These are phyloP conservation scores for Apotomis capreana DNA, from an alignment of 2,888 invertebrate genomes.

Conservation along the genomic window DNA sequence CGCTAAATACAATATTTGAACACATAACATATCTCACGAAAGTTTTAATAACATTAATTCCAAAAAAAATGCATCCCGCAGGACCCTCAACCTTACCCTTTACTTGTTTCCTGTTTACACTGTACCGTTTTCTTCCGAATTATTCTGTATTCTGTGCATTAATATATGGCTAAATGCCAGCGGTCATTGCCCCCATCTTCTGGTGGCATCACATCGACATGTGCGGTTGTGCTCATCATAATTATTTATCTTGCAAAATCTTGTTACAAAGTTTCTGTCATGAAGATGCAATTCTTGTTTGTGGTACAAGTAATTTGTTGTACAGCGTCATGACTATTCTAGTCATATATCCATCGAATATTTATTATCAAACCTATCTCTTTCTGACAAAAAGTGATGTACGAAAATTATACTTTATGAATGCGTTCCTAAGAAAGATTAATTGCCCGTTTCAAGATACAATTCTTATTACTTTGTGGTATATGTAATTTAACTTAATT, in stretches of 20 bases:
- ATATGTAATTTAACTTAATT: too few relatives aligned
- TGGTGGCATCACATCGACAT: slow-evolving; percentile 19
- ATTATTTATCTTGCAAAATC: slow-evolving; percentile 28
- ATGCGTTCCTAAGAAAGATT: too few relatives aligned
- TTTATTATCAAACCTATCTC: too few relatives aligned
- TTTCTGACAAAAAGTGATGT: too few relatives aligned
- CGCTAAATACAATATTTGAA: too few relatives aligned
- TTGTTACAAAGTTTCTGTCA: slow-evolving; percentile 13
- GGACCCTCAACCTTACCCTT: slow-evolving; percentile 23
- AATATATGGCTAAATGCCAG: slow-evolving; percentile 17
- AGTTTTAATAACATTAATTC: not conserved
- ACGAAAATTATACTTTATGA: too few relatives aligned
- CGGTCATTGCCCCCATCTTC: slow-evolving; percentile 22
- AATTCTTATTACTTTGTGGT: too few relatives aligned
- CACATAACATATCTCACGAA: not conserved
- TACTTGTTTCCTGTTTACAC: slow-evolving; percentile 4
- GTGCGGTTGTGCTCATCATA: slow-evolving; percentile 24
- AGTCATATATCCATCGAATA: not conserved
- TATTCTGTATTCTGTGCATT: not conserved
- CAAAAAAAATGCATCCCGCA: not conserved
- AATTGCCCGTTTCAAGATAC: too few relatives aligned
- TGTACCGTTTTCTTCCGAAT: slow-evolving; percentile 4
- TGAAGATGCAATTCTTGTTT: slow-evolving; percentile 12
- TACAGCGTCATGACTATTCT: not conserved
- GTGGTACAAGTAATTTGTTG: not conserved